Conservation (phyloP, 2,888 invertebrate species). For the Polydrusus cervinus region DNA sequence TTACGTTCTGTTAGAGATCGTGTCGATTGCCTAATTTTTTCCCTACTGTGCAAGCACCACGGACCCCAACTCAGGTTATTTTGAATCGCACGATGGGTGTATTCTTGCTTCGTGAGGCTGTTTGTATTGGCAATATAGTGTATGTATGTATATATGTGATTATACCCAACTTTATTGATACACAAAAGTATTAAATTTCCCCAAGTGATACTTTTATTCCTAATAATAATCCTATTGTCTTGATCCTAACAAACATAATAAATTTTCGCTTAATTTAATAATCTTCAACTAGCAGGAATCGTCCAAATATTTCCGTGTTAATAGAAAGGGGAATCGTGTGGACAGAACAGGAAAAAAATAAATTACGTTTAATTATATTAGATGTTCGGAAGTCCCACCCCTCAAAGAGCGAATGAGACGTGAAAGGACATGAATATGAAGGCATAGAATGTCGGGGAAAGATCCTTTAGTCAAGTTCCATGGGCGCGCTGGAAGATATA, state of each 20-base stretch:
- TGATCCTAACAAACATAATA: background rate
- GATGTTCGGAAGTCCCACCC: constrained; percentile 16
- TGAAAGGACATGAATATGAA: constrained; percentile 27
- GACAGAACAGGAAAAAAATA: constrained; percentile 9
- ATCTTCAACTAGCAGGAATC: background rate
- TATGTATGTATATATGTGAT: no score
- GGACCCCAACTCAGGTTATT: no score
- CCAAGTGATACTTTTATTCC: no score
- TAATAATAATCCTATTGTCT: no score
- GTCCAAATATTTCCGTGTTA: constrained; percentile 13
- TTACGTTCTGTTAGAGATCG: no score
- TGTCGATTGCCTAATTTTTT: no score
- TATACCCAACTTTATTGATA: no score
- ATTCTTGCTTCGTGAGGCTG: no score
- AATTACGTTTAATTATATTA: constrained; percentile 25
- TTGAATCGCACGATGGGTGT: no score
- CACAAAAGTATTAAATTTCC: no score
- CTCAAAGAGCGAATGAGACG: constrained; percentile 14
- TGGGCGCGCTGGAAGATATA: background rate
- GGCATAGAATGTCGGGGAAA: background rate
- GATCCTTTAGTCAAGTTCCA: background rate
- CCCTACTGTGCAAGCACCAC: no score
- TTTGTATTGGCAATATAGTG: no score
- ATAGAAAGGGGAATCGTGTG: background rate
- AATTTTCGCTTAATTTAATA: constrained; percentile 2